phyloP scores from a whole-genome alignment of 2,888 invertebrate species.

The Cantharis flavilabris region DNA sequence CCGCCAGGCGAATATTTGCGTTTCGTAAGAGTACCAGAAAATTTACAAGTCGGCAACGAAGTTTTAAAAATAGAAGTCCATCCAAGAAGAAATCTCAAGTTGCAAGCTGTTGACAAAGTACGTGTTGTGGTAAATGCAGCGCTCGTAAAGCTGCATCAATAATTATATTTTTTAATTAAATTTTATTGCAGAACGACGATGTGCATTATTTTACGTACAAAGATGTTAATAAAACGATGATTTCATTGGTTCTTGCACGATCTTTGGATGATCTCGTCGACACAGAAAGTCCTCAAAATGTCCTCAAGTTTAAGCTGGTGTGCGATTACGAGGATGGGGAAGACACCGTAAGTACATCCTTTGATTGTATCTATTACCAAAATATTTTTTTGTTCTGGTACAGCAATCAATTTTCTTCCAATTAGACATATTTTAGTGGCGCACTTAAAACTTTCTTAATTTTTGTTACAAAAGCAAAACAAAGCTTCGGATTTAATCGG shows the following conservation, averaged over 20 bases:
- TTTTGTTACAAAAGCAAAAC: neutral
- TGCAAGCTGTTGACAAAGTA: constrained; percentile 72
- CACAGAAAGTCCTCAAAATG: constrained; percentile 77
- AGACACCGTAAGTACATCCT: constrained; percentile 62
- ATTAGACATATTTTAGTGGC: neutral
- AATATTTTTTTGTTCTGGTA: neutral
- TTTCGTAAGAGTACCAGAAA: constrained; percentile 84
- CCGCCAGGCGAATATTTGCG: constrained; percentile 81
- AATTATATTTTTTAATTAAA: neutral
- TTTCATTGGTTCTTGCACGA: constrained; percentile 75
- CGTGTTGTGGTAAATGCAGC: constrained; percentile 16
- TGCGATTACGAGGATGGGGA: constrained; percentile 73
- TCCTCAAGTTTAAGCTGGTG: constrained; percentile 79
- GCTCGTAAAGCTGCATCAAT: neutral
- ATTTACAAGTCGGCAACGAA: constrained; percentile 76
- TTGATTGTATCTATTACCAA: too few relatives aligned
- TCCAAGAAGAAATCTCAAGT: constrained; percentile 73
- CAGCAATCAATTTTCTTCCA: neutral
- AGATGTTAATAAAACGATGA: constrained; percentile 76
- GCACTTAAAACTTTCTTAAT: neutral
- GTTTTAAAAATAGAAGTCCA: constrained; percentile 81
- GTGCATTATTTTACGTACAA: constrained; percentile 73
- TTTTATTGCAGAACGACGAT: constrained; percentile 64
- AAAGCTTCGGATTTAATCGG: neutral
- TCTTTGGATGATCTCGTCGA: constrained; percentile 82